Conservation (phyloP, 2,113 vertebrate species). For the Aix galericulata region DNA sequence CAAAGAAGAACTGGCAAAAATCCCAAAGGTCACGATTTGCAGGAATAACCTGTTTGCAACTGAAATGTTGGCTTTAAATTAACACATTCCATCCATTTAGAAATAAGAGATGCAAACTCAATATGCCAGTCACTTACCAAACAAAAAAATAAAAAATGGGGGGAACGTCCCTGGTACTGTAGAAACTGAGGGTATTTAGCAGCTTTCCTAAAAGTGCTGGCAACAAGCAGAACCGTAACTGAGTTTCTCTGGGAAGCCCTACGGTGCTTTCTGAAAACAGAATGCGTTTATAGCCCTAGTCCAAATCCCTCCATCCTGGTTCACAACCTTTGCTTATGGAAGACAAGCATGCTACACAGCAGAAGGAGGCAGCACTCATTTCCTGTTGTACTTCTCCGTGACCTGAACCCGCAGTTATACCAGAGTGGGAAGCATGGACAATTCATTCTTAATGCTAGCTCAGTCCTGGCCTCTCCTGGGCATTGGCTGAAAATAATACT, state of each 20-base stretch:
- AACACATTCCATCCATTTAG: background rate
- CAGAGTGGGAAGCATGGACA: conserved; percentile 30
- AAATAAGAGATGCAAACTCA: background rate
- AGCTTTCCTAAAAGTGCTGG: background rate
- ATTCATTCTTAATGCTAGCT: conserved; percentile 56
- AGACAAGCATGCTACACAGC: background rate
- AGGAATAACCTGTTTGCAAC: background rate
- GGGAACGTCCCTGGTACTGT: background rate
- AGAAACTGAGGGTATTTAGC: background rate
- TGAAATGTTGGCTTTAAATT: background rate
- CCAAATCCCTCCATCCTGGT: background rate
- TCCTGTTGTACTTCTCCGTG: background rate
- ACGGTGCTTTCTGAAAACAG: conserved; percentile 19
- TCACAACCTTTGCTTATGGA: background rate
- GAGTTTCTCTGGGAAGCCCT: background rate
- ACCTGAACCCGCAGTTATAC: conserved; percentile 14
- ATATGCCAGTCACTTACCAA: background rate
- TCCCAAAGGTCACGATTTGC: background rate
- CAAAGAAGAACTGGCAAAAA: background rate
- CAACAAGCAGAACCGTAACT: background rate
- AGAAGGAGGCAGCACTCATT: background rate
- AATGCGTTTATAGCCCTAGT: background rate
- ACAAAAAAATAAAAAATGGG: background rate
- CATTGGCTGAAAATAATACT: conserved; percentile 69
- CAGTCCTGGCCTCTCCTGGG: conserved; percentile 71